Conservation (phyloP, 2,113 vertebrate species). For the Thomomys bottae region DNA sequence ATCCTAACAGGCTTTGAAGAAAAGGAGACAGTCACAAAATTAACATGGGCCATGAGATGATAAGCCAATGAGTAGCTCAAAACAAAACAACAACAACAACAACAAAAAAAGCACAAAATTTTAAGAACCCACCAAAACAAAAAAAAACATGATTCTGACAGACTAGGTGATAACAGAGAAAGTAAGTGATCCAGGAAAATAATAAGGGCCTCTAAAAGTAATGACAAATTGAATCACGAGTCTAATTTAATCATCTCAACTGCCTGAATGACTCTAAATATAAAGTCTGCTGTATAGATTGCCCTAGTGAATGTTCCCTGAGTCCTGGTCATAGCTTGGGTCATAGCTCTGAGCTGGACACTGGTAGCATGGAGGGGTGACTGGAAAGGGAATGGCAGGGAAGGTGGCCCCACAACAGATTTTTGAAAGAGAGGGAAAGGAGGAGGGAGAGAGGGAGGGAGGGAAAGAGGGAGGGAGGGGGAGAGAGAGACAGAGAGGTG, state of each 20-base stretch:
- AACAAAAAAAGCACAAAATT: too few species aligned
- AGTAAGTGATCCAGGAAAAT: background rate
- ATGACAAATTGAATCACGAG: background rate
- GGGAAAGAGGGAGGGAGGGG: too few species aligned
- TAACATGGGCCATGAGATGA: too few species aligned
- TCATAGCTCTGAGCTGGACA: rapidly evolving
- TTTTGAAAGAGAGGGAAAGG: background rate
- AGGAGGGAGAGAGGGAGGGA: background rate
- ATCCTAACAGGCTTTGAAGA: background rate
- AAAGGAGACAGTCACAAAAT: background rate
- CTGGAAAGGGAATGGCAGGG: background rate
- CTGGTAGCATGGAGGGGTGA: background rate
- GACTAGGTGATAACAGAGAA: background rate
- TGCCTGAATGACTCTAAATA: background rate
- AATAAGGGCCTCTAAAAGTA: background rate
- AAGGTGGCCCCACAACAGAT: background rate
- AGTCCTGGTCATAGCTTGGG: background rate
- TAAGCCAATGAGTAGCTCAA: background rate
- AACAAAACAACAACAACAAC: too few species aligned
- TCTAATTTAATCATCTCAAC: background rate
- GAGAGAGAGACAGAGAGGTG: background rate
- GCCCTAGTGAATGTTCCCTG: background rate
- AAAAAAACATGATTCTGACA: background rate
- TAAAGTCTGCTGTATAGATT: background rate
- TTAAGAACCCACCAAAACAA: too few species aligned